Evolutionary conservation across 2,888 invertebrate species (phyloP).

Genomic region (Rhopalosiphum nymphaeae): DNA sequence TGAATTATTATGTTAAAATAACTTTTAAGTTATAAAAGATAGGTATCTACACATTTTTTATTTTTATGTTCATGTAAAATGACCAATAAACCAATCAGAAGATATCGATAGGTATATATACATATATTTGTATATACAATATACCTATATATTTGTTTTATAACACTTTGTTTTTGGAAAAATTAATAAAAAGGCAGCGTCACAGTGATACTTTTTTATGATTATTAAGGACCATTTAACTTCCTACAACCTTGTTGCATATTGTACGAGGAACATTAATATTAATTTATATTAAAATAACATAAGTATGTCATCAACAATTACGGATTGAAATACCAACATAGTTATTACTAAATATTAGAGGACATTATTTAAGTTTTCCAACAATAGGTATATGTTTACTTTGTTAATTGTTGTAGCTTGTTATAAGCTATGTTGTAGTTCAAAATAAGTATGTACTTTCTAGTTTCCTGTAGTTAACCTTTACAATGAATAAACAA

Average conservation of each 20-base stretch:
- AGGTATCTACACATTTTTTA: background rate
- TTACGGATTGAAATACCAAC: background rate
- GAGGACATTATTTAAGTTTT: background rate
- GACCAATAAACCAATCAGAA: background rate
- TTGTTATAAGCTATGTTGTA: background rate
- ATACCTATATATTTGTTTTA: background rate
- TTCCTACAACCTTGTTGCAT: slow-evolving; percentile 18
- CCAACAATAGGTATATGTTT: background rate
- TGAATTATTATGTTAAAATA: background rate
- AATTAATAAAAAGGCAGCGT: background rate
- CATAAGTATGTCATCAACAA: background rate
- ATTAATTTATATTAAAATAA: slow-evolving; percentile 24
- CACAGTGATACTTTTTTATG: background rate
- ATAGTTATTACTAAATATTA: background rate
- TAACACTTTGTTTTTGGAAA: background rate
- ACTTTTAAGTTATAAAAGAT: background rate
- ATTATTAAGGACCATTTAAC: background rate
- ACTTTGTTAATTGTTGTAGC: background rate
- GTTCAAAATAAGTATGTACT: background rate
- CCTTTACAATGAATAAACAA: slow-evolving; percentile 30
- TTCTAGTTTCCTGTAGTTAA: slow-evolving; percentile 30
- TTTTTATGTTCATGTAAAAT: background rate
- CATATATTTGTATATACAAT: no score
- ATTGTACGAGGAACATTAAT: background rate
- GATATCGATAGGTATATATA: background rate